phyloP scores from a whole-genome alignment of 2,888 invertebrate genomes.

The Acrobasis suavella region DNA sequence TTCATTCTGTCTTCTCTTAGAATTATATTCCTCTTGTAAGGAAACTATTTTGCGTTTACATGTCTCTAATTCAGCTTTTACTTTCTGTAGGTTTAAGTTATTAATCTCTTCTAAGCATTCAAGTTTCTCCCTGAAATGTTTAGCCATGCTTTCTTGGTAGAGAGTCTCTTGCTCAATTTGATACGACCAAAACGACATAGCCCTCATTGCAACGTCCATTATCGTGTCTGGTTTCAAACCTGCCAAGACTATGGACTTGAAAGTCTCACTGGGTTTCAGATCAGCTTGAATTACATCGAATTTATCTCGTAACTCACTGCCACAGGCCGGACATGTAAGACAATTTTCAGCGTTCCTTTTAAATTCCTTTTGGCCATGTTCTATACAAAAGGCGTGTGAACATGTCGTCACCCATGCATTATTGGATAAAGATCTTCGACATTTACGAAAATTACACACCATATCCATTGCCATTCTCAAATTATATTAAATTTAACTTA shows the following conservation, averaged over 20 bases:
- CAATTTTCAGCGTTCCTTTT: constrained; percentile 70
- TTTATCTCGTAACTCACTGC: constrained; percentile 73
- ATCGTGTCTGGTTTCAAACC: constrained; percentile 79
- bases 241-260: constrained; percentile 78
- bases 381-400: constrained; percentile 80
- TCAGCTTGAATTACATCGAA: constrained; percentile 80
- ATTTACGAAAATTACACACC: constrained; percentile 79
- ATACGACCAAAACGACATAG: constrained; percentile 81
- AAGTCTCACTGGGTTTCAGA: constrained; percentile 75
- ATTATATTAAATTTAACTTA: constrained; percentile 2
- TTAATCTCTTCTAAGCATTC: constrained; percentile 75
- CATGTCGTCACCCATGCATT: constrained; percentile 81
- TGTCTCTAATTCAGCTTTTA: constrained; percentile 74
- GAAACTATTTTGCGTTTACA: constrained; percentile 70
- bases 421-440: constrained; percentile 69
- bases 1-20: constrained; percentile 72
- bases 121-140: constrained; percentile 71
- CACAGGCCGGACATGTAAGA: constrained; percentile 76
- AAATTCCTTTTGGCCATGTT: constrained; percentile 78
- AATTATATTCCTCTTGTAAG: constrained; percentile 68
- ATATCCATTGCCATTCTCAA: constrained; percentile 65
- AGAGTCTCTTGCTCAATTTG: constrained; percentile 78
- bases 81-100: constrained; percentile 66
- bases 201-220: constrained; percentile 80
- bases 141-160: constrained; percentile 74